Evolutionary conservation across 1,140 invertebrate genomes (phyloP), one percentile per base, ranked within the genome.

Genomic region (Apis florea): DNA sequence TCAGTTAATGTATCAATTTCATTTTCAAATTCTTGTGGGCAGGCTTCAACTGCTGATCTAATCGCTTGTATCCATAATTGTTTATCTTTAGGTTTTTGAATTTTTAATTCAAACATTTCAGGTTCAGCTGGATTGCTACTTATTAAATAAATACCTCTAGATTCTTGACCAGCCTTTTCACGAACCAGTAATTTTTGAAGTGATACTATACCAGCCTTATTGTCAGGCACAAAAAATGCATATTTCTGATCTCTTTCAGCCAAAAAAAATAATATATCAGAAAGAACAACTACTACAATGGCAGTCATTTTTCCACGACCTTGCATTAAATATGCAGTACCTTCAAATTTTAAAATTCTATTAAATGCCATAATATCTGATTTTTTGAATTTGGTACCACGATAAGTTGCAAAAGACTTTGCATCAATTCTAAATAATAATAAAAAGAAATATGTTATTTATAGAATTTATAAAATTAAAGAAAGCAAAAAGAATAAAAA

Each of bases 41-140:
- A 97, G 63, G 94, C 94, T 83, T 96, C 95, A 19, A 97, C 96
- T 6, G 96, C 96, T 15, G 94, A 93, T 84, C 95, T 95, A 80
- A 99, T 97, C 13, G 96, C 95, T 87, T 96, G 95, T 85, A 99
- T 97, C 98, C 98, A 99, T 1, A 96, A 92, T 86, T 97, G 96
- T 89, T 98, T 97, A 82, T 98, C 97, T 90, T 97, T 97, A 19
- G 97, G 97, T 64, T 97, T 96, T 84, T 96, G 96, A 81, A 98
- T 97, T 89, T 98, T 96, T 21, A 99, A 94, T 92, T 99, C 98
- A 91, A 98, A 99, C 98, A 99, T 99, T 94, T 99, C 98, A 0
- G 98, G 98, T 87, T 97, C 96, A 2, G 95, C 95, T 1, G 97
- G 96, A 90, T 97, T 97, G 66, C 96, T 97, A 78, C 96, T 97